Evolutionary conservation across 1,140 invertebrate genomes (phyloP), one percentile per base, ranked within the genome.

Genomic region (Diuraphis noxia): DNA sequence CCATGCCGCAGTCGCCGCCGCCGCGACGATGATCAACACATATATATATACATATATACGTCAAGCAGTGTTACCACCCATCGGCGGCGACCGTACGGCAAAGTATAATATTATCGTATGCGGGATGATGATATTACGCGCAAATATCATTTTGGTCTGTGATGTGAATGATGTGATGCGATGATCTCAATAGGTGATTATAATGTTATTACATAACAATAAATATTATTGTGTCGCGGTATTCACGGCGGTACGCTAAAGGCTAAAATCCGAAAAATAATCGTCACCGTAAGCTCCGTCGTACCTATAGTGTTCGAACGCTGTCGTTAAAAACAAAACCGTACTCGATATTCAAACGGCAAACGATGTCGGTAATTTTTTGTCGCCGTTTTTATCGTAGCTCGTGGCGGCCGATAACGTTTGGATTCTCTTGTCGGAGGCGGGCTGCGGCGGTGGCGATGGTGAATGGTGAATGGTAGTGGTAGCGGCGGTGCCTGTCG

Each of bases 1-100:
- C 89, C 89, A 91, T 91, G 89, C 89, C 89, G 89, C 89, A 63
- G 88, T 63, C 63, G 41, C 88, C 88, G 63, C 88, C 88, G 88
- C 41, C 88, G 56, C 88, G 86, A 23, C 46, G 38, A 30, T 30
- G 34, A 87, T 87, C 85, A 49, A 63, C 49, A 56, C 49, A 81
- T n/a, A 82, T 81, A 90, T 90, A 90, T 34, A 43, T n/a, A n/a
- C n/a, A n/a, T n/a, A n/a, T 52, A 52, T 10, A 40, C 23, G 43
- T 21, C 34, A 8, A 25, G n/a, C 89, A 82, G 89, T 91, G 89
- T 79, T 91, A 52, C 89, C 89, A 91, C n/a, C 86, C 40, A 9
- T 1, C 38, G 41, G 5, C 56, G 56, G 19, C 88, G 34, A 52
- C 46, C 84, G 84, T 86, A 86, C 84, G 43, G n/a, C 10, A 40